Evolutionary conservation across 1,140 invertebrate genomes (phyloP), one percentile per base, ranked within the genome.

Genomic region (Drosophila truncata): DNA sequence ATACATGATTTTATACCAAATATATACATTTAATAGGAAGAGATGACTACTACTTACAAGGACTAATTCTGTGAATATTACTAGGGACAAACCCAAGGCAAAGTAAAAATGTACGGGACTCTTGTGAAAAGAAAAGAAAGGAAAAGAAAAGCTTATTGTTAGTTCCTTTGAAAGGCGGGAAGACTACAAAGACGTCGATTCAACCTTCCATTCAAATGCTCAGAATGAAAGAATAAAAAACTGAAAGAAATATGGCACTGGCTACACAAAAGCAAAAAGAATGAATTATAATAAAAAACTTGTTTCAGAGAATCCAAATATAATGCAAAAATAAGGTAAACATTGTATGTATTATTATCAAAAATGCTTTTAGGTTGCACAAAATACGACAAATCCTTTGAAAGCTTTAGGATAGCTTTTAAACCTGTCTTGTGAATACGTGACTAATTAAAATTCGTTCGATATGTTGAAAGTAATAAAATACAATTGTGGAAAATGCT

Each of bases 321-420:
- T 67, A 80, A 85, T 65, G 77, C 76, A 77, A 77, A 83, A 83
- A 73, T 73, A 74, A 62, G 78, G 73, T 70, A 82, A 80, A 64
- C 77, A 78, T 37, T 42, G 70, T 65, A 67, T 50, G 62, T 62
- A 78, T 72, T 81, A 78, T 69, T 37, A 60, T 35, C 18, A 54
- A 69, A 69, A 82, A 57, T 37, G 54, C 54, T 57, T 25, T 35
- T 39, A 57, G 20, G 20, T 3, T 41, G 23, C 23, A 27, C 33
- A 64, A 37, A 54, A 52, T 33, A 18, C 6, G 8, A 3, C 13
- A 52, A 20, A 35, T 54, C 52, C 33, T 23, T 54, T 37, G 31
- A 37, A 16, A 33, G 4, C 7, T 52, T 4, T 14, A 37, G 31
- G 3, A 35, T 16, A 16, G 4, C 18, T 1, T 33, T 18, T 16